These are phyloP conservation scores for Echiichthys vipera DNA, from an alignment of 2,797 vertebrate species.

Conservation along the genomic window DNA sequence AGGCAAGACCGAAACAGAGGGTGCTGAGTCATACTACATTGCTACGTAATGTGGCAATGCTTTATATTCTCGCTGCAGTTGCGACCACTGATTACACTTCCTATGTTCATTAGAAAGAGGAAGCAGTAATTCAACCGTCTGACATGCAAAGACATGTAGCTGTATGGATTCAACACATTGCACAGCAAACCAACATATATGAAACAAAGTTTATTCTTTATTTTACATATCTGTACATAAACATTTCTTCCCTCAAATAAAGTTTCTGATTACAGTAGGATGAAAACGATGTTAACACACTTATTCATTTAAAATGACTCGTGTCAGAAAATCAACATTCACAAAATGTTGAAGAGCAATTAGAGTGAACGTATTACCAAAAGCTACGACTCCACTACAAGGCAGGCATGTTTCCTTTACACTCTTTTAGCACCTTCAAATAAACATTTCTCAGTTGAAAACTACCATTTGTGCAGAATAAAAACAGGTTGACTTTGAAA, in stretches of 20 bases:
- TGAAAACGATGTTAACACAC: slow-evolving; percentile 95
- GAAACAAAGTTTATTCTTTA: slow-evolving; percentile 99
- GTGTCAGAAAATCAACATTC: slow-evolving; percentile 96
- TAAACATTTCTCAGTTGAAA: slow-evolving; percentile 92
- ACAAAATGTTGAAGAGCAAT: slow-evolving; percentile 97
- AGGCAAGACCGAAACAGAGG: slow-evolving; percentile 42
- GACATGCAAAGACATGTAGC: background rate
- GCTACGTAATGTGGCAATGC: background rate
- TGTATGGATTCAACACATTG: slow-evolving; percentile 6
- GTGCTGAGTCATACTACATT: slow-evolving; percentile 49
- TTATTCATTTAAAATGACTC: slow-evolving; percentile 93
- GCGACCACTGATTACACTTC: background rate
- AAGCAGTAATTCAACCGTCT: slow-evolving; percentile 17
- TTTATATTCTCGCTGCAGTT: slow-evolving; percentile 2
- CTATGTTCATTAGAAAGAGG: slow-evolving; percentile 47
- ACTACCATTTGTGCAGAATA: slow-evolving; percentile 95
- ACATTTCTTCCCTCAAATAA: slow-evolving; percentile 92
- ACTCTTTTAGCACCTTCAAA: slow-evolving; percentile 97
- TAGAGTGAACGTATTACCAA: slow-evolving; percentile 91
- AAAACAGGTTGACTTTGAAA: slow-evolving; percentile 93
- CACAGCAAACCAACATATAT: slow-evolving; percentile 80
- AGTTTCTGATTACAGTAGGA: slow-evolving; percentile 92
- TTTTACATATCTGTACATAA: slow-evolving; percentile 99
- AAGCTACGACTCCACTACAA: slow-evolving; percentile 96
- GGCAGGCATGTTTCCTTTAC: slow-evolving; percentile 95